These are phyloP conservation scores for Natrix natrix DNA, from an alignment of 2,797 vertebrate genomes.

Conservation along the genomic window DNA sequence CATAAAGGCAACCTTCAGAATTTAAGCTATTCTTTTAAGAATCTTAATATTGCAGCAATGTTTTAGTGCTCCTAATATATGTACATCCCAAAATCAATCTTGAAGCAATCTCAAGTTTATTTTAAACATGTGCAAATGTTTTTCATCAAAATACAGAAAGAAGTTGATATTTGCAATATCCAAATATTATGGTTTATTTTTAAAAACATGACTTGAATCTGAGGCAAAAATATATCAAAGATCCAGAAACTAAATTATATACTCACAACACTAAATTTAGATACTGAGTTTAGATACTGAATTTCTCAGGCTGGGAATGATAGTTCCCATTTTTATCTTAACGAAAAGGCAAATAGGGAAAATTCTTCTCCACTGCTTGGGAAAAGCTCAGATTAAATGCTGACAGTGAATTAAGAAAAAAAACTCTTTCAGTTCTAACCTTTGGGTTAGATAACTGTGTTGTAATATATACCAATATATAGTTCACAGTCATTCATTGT, in stretches of 20 bases:
- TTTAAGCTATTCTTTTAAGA: not conserved
- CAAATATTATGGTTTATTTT: not conserved
- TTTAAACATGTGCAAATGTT: not conserved
- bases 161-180: not conserved
- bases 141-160: not conserved
- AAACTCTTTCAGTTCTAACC: not conserved
- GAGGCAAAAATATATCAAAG: slow-evolving; percentile 37
- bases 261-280: slow-evolving; percentile 35
- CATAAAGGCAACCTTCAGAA: not conserved
- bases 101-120: not conserved
- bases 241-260: slow-evolving; percentile 25
- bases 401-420: not conserved
- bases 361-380: not conserved
- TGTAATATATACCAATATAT: not conserved
- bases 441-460: not conserved
- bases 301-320: slow-evolving; percentile 30
- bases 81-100: not conserved
- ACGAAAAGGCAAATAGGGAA: not conserved
- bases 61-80: not conserved
- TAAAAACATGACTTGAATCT: slow-evolving; percentile 29
- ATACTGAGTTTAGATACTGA: slow-evolving; percentile 27
- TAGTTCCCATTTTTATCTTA: slow-evolving; percentile 42
- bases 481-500: not conserved
- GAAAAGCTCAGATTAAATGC: slow-evolving; percentile 2
- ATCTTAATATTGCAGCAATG: not conserved